phyloP scores from a whole-genome alignment of 2,797 vertebrate species.

The Vespertilio murinus region DNA sequence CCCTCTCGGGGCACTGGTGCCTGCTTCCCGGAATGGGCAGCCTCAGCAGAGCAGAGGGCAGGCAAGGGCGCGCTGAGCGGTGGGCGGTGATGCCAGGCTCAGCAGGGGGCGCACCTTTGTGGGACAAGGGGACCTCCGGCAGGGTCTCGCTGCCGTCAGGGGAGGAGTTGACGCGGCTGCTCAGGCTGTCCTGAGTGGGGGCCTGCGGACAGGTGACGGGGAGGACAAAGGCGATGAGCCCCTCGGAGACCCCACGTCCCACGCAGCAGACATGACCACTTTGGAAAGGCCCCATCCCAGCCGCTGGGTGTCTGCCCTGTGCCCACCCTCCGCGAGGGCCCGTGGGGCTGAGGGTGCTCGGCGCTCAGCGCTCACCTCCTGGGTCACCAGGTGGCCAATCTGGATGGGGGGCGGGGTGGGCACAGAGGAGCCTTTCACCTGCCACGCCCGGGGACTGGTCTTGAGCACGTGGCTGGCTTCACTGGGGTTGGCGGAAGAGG shows the following conservation, averaged over 20 bases:
- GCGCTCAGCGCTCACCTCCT: slow-evolving; percentile 85
- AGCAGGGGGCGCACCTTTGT: slow-evolving; percentile 82
- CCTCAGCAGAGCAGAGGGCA: neutral
- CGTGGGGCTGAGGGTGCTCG: fast-evolving
- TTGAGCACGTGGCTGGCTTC: slow-evolving; percentile 86
- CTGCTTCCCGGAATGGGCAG: too few species aligned
- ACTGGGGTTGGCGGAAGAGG: slow-evolving; percentile 71
- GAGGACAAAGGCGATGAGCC: neutral
- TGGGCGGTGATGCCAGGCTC: neutral
- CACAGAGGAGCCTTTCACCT: slow-evolving; percentile 84
- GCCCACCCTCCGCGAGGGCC: neutral
- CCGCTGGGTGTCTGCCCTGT: too few species aligned
- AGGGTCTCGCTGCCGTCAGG: slow-evolving; percentile 89
- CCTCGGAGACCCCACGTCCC: fast-evolving
- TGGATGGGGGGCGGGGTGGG: slow-evolving; percentile 90
- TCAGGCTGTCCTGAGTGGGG: slow-evolving; percentile 82
- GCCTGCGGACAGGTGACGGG: slow-evolving; percentile 71
- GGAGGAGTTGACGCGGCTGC: slow-evolving; percentile 89
- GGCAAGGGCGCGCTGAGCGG: neutral
- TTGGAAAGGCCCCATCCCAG: neutral
- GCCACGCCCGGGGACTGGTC: slow-evolving; percentile 86
- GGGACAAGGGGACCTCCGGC: slow-evolving; percentile 82
- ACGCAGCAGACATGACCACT: neutral
- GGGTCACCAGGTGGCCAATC: slow-evolving; percentile 85
- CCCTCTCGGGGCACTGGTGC: neutral